phyloP scores from a whole-genome alignment of 23 tunicate genomes.

The Corella eumyota region DNA sequence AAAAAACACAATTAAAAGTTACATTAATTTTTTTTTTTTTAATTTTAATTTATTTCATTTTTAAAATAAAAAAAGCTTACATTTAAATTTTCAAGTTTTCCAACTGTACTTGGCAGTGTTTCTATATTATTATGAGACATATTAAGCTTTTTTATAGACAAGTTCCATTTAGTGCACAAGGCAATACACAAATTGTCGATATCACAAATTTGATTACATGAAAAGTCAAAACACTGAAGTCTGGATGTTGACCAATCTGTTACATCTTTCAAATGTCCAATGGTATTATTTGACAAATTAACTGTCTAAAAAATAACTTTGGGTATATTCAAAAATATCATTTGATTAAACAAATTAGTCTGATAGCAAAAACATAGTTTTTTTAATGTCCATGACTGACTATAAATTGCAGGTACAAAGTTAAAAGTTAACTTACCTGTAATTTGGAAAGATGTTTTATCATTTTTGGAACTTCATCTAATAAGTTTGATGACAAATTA shows the following conservation, averaged over 20 bases:
- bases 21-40: too few relatives aligned
- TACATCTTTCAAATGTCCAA: neutral
- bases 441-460: slow-evolving; percentile 2
- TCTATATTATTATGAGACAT: slow-evolving; percentile 23
- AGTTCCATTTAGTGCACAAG: slow-evolving; percentile 4
- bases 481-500: slow-evolving; percentile 10
- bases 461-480: slow-evolving; percentile 9
- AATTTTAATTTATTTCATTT: neutral
- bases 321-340: too few relatives aligned
- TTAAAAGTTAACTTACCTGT: slow-evolving; percentile 14
- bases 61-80: slow-evolving; percentile 3
- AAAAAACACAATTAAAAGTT: neutral
- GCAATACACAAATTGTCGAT: neutral
- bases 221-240: slow-evolving; percentile 17
- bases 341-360: too few relatives aligned
- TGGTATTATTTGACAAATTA: slow-evolving; percentile 7
- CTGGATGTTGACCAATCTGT: slow-evolving; percentile 3
- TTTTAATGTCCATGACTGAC: too few relatives aligned
- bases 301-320: slow-evolving; percentile 16
- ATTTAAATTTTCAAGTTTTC: slow-evolving; percentile 26
- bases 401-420: too few relatives aligned
- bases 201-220: slow-evolving; percentile 14
- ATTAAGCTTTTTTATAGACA: slow-evolving; percentile 10
- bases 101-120: slow-evolving; percentile 16
- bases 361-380: too few relatives aligned